Conservation (phyloP, 2,797 vertebrate genomes). For the Meda fulgida region DNA sequence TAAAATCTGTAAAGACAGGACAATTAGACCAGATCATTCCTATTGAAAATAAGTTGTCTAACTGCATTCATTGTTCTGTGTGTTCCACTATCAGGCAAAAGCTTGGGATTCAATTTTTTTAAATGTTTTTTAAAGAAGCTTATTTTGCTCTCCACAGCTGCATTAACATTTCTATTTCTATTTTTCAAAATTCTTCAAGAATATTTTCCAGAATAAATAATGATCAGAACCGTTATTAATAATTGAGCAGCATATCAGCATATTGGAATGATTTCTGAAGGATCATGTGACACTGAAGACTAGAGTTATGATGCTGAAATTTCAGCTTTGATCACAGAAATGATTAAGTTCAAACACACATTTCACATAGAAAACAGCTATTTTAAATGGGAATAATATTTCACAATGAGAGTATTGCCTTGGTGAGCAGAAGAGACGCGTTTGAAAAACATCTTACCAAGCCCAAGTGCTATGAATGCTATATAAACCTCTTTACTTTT, state of each 20-base stretch:
- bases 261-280: not conserved
- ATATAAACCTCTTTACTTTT: too few species aligned
- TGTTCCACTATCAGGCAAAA: not conserved
- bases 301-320: not conserved
- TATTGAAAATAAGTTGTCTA: not conserved
- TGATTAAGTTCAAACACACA: not conserved
- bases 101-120: not conserved
- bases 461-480: too few species aligned
- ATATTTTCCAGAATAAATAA: not conserved
- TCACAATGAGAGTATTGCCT: not conserved
- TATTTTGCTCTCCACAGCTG: not conserved
- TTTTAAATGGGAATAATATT: not conserved
- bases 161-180: not conserved
- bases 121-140: not conserved
- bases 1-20: constrained; percentile 23
- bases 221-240: not conserved
- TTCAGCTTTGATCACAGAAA: not conserved
- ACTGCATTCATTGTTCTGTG: not conserved
- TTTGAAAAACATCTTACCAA: too few species aligned
- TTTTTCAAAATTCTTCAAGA: not conserved
- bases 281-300: not conserved
- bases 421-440: too few species aligned
- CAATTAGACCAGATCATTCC: not conserved
- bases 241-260: not conserved
- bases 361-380: not conserved